These are phyloP conservation scores for Synanceia verrucosa DNA, from an alignment of 2,797 vertebrate genomes.

Conservation along the genomic window DNA sequence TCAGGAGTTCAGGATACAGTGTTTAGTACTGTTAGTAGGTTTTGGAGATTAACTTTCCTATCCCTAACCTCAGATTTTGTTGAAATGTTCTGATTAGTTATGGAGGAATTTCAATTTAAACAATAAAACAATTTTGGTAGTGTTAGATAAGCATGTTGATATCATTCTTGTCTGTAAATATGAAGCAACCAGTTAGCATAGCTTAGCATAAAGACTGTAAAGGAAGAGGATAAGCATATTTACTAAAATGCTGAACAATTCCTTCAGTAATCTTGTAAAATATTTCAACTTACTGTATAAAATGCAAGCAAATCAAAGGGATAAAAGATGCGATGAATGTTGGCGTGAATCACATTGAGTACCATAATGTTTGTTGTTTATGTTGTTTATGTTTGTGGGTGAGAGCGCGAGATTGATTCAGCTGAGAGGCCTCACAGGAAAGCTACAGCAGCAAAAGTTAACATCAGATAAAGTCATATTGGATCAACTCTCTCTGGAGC, in stretches of 20 bases:
- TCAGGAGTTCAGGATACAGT: background rate
- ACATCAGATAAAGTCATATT: background rate
- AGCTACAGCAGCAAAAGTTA: too few species aligned
- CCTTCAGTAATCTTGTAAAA: rapidly evolving
- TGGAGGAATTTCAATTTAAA: too few species aligned
- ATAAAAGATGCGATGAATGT: background rate
- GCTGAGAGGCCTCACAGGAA: background rate
- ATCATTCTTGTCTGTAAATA: background rate
- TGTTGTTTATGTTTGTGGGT: background rate
- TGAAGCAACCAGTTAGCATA: background rate
- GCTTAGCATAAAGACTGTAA: background rate
- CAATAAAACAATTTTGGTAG: too few species aligned
- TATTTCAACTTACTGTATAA: background rate
- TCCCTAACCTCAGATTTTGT: too few species aligned
- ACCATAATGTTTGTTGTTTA: background rate
- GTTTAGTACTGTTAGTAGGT: background rate
- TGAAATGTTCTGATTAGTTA: too few species aligned
- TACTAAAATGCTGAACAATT: background rate
- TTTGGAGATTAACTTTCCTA: background rate
- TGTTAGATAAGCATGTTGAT: background rate
- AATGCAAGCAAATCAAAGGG: background rate
- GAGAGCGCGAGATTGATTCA: background rate
- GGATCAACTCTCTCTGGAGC: background rate
- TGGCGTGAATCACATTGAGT: background rate
- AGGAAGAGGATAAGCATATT: background rate